Conservation (phyloP, 2,888 invertebrate genomes). For the Melitaea athalia region DNA sequence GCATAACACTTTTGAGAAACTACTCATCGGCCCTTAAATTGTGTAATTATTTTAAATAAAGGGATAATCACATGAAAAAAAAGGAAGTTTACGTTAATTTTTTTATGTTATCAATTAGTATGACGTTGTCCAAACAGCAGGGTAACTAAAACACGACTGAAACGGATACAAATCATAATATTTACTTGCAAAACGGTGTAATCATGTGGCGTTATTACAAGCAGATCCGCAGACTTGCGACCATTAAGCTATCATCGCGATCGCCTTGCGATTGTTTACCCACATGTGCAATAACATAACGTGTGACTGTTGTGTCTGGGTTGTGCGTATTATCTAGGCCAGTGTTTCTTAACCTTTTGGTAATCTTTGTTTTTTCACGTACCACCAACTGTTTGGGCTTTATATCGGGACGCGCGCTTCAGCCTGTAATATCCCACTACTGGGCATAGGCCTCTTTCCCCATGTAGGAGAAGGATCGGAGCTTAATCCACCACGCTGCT, state of each 20-base stretch:
- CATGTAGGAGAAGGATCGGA: too few species aligned
- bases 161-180: constrained; percentile 30
- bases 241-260: constrained; percentile 61
- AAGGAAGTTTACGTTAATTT: not conserved
- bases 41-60: too few species aligned
- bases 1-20: too few species aligned
- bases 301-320: constrained; percentile 44
- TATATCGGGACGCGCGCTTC: too few species aligned
- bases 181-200: constrained; percentile 28
- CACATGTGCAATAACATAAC: constrained; percentile 43
- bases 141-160: constrained; percentile 6
- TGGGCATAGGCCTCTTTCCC: too few species aligned
- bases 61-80: too few species aligned
- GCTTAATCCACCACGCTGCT: too few species aligned
- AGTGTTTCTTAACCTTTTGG: too few species aligned
- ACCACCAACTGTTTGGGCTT: too few species aligned
- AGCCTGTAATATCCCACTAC: too few species aligned
- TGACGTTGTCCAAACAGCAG: not conserved
- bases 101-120: not conserved
- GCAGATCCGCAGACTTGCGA: constrained; percentile 22
- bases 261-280: constrained; percentile 51
- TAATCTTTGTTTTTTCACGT: too few species aligned
- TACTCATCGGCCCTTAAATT: too few species aligned
- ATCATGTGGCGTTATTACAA: constrained; percentile 25
- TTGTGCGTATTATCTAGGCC: not conserved